A percentile compares a stretch with the other conserved stretches of the same genome.
Conservation (phyloP, 2,888 invertebrate species). For the Chelonus formosanus region DNA sequence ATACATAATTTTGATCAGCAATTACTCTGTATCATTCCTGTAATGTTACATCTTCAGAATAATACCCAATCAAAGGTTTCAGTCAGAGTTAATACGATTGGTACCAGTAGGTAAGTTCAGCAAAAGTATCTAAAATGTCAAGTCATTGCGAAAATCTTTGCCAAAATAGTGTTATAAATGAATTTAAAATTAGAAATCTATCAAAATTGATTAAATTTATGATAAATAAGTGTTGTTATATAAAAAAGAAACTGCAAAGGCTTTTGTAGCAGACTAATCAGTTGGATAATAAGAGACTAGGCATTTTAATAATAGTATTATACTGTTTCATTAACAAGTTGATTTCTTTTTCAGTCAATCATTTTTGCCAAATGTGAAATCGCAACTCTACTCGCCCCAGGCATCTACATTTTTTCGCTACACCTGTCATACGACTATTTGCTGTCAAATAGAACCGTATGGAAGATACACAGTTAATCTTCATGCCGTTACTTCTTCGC, state of each 20-base stretch:
- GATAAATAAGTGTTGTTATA: no score
- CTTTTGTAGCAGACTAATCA: no score
- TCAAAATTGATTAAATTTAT: no score
- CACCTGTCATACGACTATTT: constrained; percentile 64
- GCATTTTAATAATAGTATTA: constrained; percentile 23
- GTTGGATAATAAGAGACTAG: no score
- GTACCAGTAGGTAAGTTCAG: constrained; percentile 68
- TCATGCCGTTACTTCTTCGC: constrained; percentile 70
- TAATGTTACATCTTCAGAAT: constrained; percentile 75
- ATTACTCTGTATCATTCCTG: constrained; percentile 74
- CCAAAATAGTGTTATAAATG: no score
- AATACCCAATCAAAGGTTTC: constrained; percentile 70
- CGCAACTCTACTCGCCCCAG: constrained; percentile 62
- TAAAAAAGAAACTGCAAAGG: no score
- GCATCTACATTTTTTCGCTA: constrained; percentile 64
- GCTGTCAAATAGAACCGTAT: constrained; percentile 66
- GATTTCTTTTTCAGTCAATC: constrained; percentile 50
- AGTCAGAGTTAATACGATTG: constrained; percentile 72
- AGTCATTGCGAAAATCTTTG: no score
- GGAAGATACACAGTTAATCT: constrained; percentile 69
- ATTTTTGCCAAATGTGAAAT: constrained; percentile 59
- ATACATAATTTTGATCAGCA: constrained; percentile 72
- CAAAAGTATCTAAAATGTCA: no score
- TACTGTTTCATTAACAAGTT: not conserved
- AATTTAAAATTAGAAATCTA: no score